phyloP scores from a whole-genome alignment of 2,113 vertebrate species.

The Gallinago media region DNA sequence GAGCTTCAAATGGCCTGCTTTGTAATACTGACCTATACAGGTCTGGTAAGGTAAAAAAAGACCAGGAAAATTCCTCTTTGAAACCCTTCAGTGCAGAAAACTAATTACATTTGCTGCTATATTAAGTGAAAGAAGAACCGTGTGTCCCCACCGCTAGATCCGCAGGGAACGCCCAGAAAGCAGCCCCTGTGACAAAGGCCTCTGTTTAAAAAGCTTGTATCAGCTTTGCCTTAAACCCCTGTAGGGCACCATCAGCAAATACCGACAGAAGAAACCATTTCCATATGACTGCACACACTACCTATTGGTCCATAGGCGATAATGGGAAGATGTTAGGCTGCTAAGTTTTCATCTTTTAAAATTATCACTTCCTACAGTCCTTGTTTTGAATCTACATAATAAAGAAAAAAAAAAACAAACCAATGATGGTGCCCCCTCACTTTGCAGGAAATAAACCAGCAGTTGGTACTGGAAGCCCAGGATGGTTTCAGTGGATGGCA shows the following conservation, averaged over 20 bases:
- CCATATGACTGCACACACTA: neutral
- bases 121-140: neutral
- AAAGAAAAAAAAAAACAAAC: too few relatives aligned
- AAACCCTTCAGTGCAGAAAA: neutral
- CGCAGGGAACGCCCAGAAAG: neutral
- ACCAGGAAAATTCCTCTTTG: neutral
- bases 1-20: neutral
- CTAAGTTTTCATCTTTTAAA: neutral
- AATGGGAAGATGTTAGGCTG: neutral
- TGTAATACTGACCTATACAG: neutral
- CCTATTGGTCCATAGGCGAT: neutral
- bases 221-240: neutral
- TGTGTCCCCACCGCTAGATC: neutral
- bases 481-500: fast-evolving
- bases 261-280: neutral
- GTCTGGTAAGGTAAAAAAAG: neutral
- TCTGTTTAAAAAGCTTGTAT: neutral
- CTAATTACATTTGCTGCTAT: neutral
- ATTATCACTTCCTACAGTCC: neutral
- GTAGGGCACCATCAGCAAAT: neutral
- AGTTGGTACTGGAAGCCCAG: neutral
- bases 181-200: neutral
- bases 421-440: fast-evolving
- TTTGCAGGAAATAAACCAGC: neutral
- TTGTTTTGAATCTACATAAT: neutral